Evolutionary conservation across 2,888 invertebrate species (phyloP).

Genomic region (Ophion costatus): DNA sequence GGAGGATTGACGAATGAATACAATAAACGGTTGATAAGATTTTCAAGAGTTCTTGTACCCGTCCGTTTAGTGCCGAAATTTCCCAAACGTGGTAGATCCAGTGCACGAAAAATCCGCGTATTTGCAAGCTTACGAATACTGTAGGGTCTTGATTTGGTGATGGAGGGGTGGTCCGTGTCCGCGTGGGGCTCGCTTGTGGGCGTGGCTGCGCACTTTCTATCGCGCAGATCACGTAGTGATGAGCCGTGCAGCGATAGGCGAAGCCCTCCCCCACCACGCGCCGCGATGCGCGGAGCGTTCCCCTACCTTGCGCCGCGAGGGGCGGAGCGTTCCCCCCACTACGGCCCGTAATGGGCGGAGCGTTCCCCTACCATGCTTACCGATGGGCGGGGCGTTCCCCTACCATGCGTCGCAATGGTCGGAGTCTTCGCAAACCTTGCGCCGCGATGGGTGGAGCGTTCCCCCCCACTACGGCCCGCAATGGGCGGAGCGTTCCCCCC

Average conservation of each 20-base stretch:
- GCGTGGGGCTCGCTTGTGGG: background rate
- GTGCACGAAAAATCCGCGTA: too few species aligned
- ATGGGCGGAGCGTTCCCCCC: background rate
- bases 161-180: too few species aligned
- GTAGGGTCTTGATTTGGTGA: too few species aligned
- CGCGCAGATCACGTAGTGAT: background rate
- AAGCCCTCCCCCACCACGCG: too few species aligned
- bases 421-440: too few species aligned
- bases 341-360: background rate
- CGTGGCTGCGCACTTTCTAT: background rate
- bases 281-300: too few species aligned
- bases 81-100: too few species aligned
- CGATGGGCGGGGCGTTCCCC: background rate
- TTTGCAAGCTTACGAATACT: too few species aligned
- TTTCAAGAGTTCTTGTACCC: constrained; percentile 42
- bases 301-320: too few species aligned
- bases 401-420: background rate
- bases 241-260: background rate
- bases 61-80: constrained; percentile 4
- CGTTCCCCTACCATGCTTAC: background rate
- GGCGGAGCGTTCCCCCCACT: background rate
- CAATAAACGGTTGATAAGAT: constrained; percentile 51
- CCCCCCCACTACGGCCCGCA: background rate
- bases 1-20: constrained; percentile 8
- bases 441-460: background rate